Evolutionary conservation across 1,140 invertebrate genomes (phyloP).

Genomic region (Stegodyphus dumicola): DNA sequence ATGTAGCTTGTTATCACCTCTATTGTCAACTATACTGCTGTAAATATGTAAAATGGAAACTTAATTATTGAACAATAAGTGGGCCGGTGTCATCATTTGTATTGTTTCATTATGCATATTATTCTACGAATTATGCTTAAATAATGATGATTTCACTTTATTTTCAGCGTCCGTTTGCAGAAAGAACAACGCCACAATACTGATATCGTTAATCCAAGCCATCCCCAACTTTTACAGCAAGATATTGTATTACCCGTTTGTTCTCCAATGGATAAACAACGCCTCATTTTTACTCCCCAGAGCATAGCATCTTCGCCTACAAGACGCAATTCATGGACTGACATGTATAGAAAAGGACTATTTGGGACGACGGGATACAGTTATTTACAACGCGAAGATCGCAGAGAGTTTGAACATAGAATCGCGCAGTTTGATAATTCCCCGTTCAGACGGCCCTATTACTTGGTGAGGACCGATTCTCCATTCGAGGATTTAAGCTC

Average conservation of each 20-base stretch:
- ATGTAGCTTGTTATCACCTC: too few relatives aligned
- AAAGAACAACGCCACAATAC: conserved; percentile 25
- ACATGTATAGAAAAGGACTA: conserved; percentile 15
- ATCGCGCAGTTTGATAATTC: not conserved
- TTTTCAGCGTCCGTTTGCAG: conserved; percentile 32
- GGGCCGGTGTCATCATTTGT: too few relatives aligned
- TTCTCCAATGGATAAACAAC: conserved; percentile 12
- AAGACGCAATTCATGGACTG: conserved; percentile 17
- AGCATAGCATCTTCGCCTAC: conserved; percentile 10
- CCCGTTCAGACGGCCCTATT: not conserved
- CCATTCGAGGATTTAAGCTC: not conserved
- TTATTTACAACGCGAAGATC: conserved; percentile 29
- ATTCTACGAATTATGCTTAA: too few relatives aligned
- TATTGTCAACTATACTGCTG: too few relatives aligned
- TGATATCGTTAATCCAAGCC: not conserved
- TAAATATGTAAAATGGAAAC: too few relatives aligned
- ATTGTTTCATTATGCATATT: too few relatives aligned
- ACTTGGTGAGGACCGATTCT: not conserved
- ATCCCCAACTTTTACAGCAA: conserved; percentile 15
- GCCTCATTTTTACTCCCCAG: conserved; percentile 18
- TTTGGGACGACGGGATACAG: conserved; percentile 23
- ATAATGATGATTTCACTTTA: too few relatives aligned
- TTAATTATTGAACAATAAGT: too few relatives aligned
- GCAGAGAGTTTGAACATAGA: not conserved
- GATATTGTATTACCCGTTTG: conserved; percentile 10